A percentile compares a stretch with the other conserved stretches of the same genome.
Conservation (phyloP, 2,113 vertebrate species). For the Fukomys damarensis region DNA sequence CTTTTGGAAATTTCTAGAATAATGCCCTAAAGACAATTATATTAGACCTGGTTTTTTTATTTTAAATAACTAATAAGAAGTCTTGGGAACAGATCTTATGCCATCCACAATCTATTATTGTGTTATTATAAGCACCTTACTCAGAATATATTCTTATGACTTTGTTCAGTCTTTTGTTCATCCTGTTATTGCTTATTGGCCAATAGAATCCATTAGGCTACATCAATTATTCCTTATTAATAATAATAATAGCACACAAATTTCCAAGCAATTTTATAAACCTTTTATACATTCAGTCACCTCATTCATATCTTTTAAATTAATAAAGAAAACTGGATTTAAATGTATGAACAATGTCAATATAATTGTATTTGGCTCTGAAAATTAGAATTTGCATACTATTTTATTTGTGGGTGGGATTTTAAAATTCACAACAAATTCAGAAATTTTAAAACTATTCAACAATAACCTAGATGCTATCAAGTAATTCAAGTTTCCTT, state of each 20-base stretch:
- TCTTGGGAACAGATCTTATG: not conserved
- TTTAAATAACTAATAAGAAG: constrained; percentile 57
- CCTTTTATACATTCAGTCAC: not conserved
- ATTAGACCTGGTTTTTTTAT: constrained; percentile 5
- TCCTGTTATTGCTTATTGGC: not conserved
- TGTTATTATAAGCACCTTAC: not conserved
- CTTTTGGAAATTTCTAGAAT: constrained; percentile 59
- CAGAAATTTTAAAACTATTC: not conserved
- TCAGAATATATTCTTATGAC: constrained; percentile 4
- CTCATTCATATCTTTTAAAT: constrained; percentile 6
- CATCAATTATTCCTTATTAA: not conserved
- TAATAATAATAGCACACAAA: not conserved
- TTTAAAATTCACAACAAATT: constrained; percentile 51
- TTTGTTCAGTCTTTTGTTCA: not conserved
- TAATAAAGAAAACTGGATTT: not conserved
- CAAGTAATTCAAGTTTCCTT: not conserved
- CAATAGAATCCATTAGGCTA: not conserved
- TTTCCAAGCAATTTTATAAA: not conserved
- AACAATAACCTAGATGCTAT: not conserved
- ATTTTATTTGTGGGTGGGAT: constrained; percentile 1
- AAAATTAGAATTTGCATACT: not conserved
- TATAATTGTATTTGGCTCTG: not conserved
- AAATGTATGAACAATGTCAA: constrained; percentile 4
- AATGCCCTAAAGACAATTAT: constrained; percentile 75
- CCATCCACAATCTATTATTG: not conserved